Base-by-base conservation (phyloP, 1,140 invertebrate species). In the Chironomus tepperi region DNA sequence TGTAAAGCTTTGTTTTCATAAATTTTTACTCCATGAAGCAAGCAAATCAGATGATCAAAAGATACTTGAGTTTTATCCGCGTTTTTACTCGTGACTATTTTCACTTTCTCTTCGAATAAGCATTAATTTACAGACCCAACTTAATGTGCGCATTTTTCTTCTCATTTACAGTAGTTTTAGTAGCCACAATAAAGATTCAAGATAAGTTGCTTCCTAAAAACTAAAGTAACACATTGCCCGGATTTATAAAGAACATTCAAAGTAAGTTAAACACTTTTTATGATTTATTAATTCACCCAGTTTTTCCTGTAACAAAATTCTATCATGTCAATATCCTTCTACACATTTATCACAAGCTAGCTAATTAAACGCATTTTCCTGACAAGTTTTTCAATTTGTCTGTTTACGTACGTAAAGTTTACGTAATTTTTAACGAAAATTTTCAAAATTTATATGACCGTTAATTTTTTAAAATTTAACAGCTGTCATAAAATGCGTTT, bases 201-300 rank as follows among this genome's bases (percentile, higher is more conserved):
- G 47, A 57, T 57, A n/a, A 57, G 47, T 57, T 57, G 47, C 47
- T 57, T 57, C 47, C 47, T 57, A 57, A 15, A 57, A 57, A 57
- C 12, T n/a, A 5, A 57, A 5, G n/a, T 47, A 10, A 10, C 43
- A 47, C 43, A 47, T 47, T 15, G 43, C n/a, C n/a, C 47, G 12
- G 9, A n/a, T n/a, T 12, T 57, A 57, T 57, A n/a, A 57, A 57
- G 47, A 57, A 57, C 47, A 57, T 12, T 57, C 47, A 57, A 57
- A 57, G 47, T 12, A n/a, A 57, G n/a, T 57, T 12, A n/a, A n/a
- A n/a, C n/a, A n/a, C n/a, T 34, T 34, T 34, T 34, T 34, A 34
- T 34, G 24, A 34, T 34, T 34, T 34, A 34, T 34, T 34, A 5
- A 34, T 34, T 34, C 1, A 34, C 24, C 24, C 24, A 34, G 24